Evolutionary conservation across 1,140 invertebrate species (phyloP).

Genomic region (Lepidurus packardi): DNA sequence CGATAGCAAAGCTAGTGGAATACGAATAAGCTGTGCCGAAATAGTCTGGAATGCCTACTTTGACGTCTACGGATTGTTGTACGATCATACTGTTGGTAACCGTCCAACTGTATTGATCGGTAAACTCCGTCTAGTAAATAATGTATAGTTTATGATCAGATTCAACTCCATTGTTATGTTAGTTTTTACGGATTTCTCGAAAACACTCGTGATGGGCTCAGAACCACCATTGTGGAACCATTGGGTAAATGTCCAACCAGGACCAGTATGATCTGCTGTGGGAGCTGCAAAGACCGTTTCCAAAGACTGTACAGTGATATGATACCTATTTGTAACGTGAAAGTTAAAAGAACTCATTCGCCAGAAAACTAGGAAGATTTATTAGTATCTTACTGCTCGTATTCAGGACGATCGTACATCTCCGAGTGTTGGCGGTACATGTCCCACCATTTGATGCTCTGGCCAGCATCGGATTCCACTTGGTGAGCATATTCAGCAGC

Average conservation of each 20-base stretch:
- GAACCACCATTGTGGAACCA: conserved; percentile 17
- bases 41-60: background rate
- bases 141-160: background rate
- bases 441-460: background rate
- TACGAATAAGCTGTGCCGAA: background rate
- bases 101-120: background rate
- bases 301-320: background rate
- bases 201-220: background rate
- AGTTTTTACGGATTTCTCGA: background rate
- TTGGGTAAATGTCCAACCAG: background rate
- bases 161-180: background rate
- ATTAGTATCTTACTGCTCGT: background rate
- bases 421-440: background rate
- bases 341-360: background rate
- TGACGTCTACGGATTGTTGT: background rate
- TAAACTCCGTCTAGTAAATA: background rate
- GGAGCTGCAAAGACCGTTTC: background rate
- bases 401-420: conserved; percentile 1
- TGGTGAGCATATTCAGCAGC: conserved; percentile 6
- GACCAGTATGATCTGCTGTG: background rate
- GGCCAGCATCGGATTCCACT: background rate
- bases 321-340: background rate
- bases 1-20: background rate
- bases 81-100: background rate
- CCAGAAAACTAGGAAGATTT: background rate